Conservation (phyloP, 2,888 invertebrate species). For the Candidula unifasciata region DNA sequence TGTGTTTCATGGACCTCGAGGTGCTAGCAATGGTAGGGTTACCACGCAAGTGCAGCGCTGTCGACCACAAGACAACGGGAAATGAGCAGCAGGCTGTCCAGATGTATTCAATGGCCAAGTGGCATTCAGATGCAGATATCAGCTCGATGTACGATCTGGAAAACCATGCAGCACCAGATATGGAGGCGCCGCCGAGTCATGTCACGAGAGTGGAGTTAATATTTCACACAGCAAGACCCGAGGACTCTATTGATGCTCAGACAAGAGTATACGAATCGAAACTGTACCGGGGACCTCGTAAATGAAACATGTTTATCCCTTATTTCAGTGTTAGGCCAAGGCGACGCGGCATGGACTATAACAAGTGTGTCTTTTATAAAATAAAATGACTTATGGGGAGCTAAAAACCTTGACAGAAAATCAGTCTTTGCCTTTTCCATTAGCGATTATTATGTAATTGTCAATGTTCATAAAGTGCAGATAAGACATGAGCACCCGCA, state of each 20-base stretch:
- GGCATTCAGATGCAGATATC: neutral
- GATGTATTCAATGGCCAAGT: conserved; percentile 2
- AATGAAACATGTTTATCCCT: neutral
- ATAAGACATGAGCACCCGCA: too few relatives aligned
- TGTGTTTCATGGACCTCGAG: conserved; percentile 44
- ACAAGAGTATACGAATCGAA: neutral
- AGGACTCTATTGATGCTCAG: neutral
- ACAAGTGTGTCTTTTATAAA: too few relatives aligned
- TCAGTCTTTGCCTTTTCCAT: too few relatives aligned
- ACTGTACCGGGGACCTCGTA: neutral
- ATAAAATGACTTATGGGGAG: too few relatives aligned
- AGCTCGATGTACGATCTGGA: conserved; percentile 10
- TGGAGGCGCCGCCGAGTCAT: neutral
- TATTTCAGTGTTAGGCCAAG: too few relatives aligned
- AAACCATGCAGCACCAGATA: neutral
- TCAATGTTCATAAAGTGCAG: too few relatives aligned
- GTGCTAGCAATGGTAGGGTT: conserved; percentile 9
- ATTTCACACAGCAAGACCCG: conserved; percentile 13
- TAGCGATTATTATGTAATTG: too few relatives aligned
- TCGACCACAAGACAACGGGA: neutral
- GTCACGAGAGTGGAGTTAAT: neutral
- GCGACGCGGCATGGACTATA: too few relatives aligned
- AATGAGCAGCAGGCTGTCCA: neutral
- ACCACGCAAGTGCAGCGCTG: neutral
- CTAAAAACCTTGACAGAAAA: too few relatives aligned